Percentiles rank a stretch among this genome's conserved stretches.
phyloP scores from a whole-genome alignment of 2,113 vertebrate genomes.

The Tricholaema leucomelas region DNA sequence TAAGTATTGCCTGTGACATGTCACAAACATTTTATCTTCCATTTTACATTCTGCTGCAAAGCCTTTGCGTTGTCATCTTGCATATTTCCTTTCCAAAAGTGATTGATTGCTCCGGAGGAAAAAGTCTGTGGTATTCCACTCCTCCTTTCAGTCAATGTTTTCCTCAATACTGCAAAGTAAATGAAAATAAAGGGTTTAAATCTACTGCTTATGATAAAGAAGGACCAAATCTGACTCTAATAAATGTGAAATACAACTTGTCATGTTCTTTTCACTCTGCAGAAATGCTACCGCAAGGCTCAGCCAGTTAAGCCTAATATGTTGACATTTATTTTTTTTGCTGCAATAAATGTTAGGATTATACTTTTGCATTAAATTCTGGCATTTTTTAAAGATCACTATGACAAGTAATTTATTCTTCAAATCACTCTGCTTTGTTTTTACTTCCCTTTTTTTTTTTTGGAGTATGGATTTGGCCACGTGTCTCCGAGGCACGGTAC shows the following conservation, averaged over 20 bases:
- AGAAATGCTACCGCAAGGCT: conserved; percentile 80
- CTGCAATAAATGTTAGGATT: conserved; percentile 85
- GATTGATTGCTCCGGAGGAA: conserved; percentile 69
- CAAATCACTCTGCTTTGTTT: conserved; percentile 80
- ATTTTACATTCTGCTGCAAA: conserved; percentile 53
- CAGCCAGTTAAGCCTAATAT: conserved; percentile 83
- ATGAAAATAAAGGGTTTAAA: conserved; percentile 83
- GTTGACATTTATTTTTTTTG: conserved; percentile 84
- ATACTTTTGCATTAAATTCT: conserved; percentile 86
- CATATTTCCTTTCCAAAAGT: conserved; percentile 69
- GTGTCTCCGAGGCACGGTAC: conserved; percentile 78
- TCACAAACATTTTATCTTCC: conserved; percentile 47
- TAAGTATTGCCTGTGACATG: background rate
- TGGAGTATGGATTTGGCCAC: conserved; percentile 80
- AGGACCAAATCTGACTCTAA: conserved; percentile 77
- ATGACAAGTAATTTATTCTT: conserved; percentile 86
- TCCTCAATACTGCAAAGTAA: conserved; percentile 71
- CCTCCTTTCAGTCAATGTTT: conserved; percentile 74
- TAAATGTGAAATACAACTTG: conserved; percentile 80
- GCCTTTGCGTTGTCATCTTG: conserved; percentile 59
- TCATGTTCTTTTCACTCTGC: conserved; percentile 78
- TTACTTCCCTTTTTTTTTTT: conserved; percentile 80
- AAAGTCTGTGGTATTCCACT: conserved; percentile 57
- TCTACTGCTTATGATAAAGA: conserved; percentile 80
- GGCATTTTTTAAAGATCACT: conserved; percentile 85